Percentiles rank a stretch among this genome's conserved stretches.
phyloP scores from a whole-genome alignment of 1,140 invertebrate species.

The Lasioglossum albipes region DNA sequence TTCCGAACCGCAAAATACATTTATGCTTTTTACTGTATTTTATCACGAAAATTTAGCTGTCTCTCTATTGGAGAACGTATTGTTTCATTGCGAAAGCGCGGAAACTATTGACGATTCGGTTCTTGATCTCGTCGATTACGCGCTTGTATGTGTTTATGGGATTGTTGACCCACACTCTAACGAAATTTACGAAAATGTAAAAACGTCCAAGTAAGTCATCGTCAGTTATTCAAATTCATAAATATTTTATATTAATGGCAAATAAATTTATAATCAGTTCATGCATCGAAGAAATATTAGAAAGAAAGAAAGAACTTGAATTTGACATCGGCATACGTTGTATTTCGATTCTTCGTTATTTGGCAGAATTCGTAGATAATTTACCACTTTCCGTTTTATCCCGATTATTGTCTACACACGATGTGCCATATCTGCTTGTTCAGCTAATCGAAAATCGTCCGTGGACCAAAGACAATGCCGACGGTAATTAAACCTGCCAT shows the following conservation, averaged over 20 bases:
- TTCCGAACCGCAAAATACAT: conserved; percentile 84
- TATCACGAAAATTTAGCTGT: conserved; percentile 87
- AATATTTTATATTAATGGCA: background rate
- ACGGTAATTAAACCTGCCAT: conserved; percentile 73
- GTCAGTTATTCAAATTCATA: conserved; percentile 5
- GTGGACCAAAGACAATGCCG: conserved; percentile 83
- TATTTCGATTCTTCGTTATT: conserved; percentile 85
- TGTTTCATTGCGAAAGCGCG: conserved; percentile 87
- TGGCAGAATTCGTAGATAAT: conserved; percentile 80
- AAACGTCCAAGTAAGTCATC: conserved; percentile 54
- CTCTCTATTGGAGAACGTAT: conserved; percentile 86
- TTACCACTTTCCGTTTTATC: conserved; percentile 84
- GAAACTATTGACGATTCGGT: conserved; percentile 85
- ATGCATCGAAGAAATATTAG: conserved; percentile 82
- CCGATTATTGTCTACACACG: conserved; percentile 84
- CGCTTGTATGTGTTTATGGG: conserved; percentile 81
- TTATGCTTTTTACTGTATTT: conserved; percentile 86
- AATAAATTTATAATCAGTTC: conserved; percentile 62
- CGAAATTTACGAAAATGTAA: conserved; percentile 66
- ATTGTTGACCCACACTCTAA: conserved; percentile 79
- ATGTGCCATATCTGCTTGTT: conserved; percentile 86
- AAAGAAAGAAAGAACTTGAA: conserved; percentile 84
- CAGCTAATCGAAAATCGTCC: conserved; percentile 85
- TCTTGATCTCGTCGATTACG: conserved; percentile 89
- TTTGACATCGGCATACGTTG: conserved; percentile 87